Percentiles rank a stretch among this genome's conserved stretches.
Evolutionary conservation across 2,113 vertebrate species (phyloP).

Genomic region (Leptobrachium leishanense): DNA sequence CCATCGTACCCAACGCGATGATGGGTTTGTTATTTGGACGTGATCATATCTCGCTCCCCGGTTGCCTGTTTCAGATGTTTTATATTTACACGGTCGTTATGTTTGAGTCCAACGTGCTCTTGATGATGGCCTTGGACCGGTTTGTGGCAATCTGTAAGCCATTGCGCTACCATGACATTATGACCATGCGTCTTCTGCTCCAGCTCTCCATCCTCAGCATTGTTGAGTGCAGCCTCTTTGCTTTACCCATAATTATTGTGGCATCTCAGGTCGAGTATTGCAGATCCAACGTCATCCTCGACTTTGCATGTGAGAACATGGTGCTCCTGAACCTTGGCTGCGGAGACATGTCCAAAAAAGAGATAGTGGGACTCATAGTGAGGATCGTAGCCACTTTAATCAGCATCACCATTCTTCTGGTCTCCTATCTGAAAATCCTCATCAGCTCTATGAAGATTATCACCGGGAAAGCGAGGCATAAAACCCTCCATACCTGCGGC

Average conservation of each 20-base stretch:
- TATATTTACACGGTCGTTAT: conserved; percentile 61
- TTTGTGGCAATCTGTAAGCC: conserved; percentile 71
- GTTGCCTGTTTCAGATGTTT: conserved; percentile 78
- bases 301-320: conserved; percentile 63
- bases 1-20: conserved; percentile 65
- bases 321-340: conserved; percentile 61
- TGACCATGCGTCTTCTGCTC: conserved; percentile 14
- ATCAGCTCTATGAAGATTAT: conserved; percentile 3
- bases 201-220: not conserved
- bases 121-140: conserved; percentile 60
- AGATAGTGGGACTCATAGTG: not conserved
- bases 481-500: conserved; percentile 13
- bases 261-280: conserved; percentile 51
- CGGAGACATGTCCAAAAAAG: conserved; percentile 50
- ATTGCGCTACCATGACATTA: conserved; percentile 59
- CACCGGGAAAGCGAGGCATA: not conserved
- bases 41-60: conserved; percentile 60
- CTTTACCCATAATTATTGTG: not conserved
- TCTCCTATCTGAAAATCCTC: conserved; percentile 22
- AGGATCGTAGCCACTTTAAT: not conserved
- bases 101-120: conserved; percentile 56
- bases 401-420: not conserved
- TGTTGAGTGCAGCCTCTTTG: not conserved
- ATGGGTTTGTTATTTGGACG: conserved; percentile 58
- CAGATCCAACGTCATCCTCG: conserved; percentile 51